phyloP scores from a whole-genome alignment of 2,888 invertebrate species.

The Pandemis heparana region DNA sequence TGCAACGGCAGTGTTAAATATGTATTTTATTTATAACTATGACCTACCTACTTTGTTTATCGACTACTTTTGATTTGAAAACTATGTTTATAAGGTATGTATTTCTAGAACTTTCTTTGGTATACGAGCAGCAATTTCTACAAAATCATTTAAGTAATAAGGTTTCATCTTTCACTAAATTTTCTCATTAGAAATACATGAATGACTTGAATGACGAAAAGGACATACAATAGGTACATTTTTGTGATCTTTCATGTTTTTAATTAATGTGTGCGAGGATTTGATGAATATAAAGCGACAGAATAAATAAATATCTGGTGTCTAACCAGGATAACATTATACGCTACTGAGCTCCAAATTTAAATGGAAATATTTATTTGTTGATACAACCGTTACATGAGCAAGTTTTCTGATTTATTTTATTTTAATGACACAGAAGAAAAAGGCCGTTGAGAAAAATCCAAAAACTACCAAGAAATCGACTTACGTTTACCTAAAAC shows the following conservation, averaged over 20 bases:
- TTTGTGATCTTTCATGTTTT: neutral
- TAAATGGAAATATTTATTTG: constrained; percentile 1
- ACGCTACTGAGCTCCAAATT: constrained; percentile 32
- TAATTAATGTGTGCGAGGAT: constrained; percentile 17
- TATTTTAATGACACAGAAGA: neutral
- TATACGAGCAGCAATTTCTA: constrained; percentile 62
- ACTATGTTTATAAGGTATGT: constrained; percentile 44
- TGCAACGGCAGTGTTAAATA: constrained; percentile 26
- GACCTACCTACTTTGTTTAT: constrained; percentile 32
- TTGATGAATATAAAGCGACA: constrained; percentile 23
- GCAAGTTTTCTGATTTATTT: constrained; percentile 24
- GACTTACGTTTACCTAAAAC: constrained; percentile 17
- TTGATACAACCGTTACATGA: constrained; percentile 40
- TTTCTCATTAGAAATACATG: constrained; percentile 19
- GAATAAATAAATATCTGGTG: constrained; percentile 2
- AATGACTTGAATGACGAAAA: neutral
- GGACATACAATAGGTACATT: neutral
- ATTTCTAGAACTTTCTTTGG: constrained; percentile 66
- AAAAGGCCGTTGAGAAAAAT: constrained; percentile 13
- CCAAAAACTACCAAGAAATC: constrained; percentile 13
- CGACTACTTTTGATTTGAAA: constrained; percentile 27
- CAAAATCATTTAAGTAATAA: constrained; percentile 44
- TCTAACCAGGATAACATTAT: neutral
- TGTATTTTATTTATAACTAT: constrained; percentile 17
- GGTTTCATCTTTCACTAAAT: constrained; percentile 17